Conservation (phyloP, 2,797 vertebrate genomes). For the Cetoscarus ocellatus region DNA sequence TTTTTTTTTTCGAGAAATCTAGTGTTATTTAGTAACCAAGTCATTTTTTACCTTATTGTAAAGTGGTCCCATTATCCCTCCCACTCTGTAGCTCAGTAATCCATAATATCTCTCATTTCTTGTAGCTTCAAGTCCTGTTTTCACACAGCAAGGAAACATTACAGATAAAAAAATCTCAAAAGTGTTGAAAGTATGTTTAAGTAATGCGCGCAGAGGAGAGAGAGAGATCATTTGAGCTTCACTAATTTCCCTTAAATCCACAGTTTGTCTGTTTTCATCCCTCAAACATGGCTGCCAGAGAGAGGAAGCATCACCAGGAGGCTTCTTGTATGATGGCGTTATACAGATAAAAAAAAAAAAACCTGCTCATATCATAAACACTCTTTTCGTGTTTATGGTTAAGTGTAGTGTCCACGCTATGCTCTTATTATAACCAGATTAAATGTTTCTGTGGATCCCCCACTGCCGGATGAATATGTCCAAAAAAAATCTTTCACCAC, state of each 20-base stretch:
- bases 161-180: conserved; percentile 13
- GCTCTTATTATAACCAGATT: conserved; percentile 66
- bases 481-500: conserved; percentile 46
- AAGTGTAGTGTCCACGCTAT: conserved; percentile 48
- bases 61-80: neutral
- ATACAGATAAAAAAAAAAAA: conserved; percentile 44
- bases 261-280: conserved; percentile 30
- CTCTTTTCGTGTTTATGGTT: conserved; percentile 44
- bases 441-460: conserved; percentile 62
- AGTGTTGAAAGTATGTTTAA: conserved; percentile 8
- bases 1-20: too few species aligned
- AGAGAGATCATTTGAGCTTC: neutral
- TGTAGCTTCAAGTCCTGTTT: conserved; percentile 17
- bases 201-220: conserved; percentile 18
- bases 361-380: conserved; percentile 24
- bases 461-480: conserved; percentile 55
- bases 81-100: conserved; percentile 36
- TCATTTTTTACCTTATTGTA: conserved; percentile 4
- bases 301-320: conserved; percentile 49
- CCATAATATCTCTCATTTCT: conserved; percentile 4
- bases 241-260: neutral
- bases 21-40: too few species aligned
- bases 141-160: conserved; percentile 6
- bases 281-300: conserved; percentile 62
- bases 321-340: conserved; percentile 75